Evolutionary conservation across 2,888 invertebrate genomes (phyloP).

Genomic region (Globia sparganii): DNA sequence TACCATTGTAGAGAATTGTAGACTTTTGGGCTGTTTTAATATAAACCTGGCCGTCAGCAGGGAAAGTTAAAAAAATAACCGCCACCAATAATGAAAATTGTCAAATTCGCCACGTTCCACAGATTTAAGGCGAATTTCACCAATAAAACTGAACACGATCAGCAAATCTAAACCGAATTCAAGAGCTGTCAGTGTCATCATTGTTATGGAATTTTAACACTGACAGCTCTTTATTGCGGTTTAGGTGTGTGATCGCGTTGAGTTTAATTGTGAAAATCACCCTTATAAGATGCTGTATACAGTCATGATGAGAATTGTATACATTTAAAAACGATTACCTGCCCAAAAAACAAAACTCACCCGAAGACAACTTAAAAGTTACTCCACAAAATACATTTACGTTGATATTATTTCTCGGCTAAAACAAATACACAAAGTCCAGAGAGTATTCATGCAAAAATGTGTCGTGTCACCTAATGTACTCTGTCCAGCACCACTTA

Average conservation of each 20-base stretch:
- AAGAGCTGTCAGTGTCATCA: neutral
- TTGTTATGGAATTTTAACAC: neutral
- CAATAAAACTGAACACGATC: neutral
- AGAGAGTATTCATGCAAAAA: slow-evolving; percentile 72
- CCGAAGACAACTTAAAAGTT: slow-evolving; percentile 21
- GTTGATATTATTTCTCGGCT: slow-evolving; percentile 51
- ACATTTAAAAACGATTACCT: neutral
- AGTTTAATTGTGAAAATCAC: neutral
- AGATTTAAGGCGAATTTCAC: neutral
- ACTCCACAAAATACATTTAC: slow-evolving; percentile 20
- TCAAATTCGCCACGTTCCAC: neutral
- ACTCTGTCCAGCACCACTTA: slow-evolving; percentile 65
- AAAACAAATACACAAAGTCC: slow-evolving; percentile 57
- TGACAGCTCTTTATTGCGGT: neutral
- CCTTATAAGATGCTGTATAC: neutral
- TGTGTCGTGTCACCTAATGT: slow-evolving; percentile 77
- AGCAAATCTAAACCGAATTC: neutral
- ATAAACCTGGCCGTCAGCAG: neutral
- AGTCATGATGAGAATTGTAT: neutral
- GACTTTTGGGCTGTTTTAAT: neutral
- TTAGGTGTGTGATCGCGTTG: neutral
- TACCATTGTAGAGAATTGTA: neutral
- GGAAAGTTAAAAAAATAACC: neutral
- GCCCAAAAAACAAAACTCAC: neutral
- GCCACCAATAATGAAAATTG: neutral